phyloP scores from a whole-genome alignment of 2,797 vertebrate species.

The Microhierax caerulescens region DNA sequence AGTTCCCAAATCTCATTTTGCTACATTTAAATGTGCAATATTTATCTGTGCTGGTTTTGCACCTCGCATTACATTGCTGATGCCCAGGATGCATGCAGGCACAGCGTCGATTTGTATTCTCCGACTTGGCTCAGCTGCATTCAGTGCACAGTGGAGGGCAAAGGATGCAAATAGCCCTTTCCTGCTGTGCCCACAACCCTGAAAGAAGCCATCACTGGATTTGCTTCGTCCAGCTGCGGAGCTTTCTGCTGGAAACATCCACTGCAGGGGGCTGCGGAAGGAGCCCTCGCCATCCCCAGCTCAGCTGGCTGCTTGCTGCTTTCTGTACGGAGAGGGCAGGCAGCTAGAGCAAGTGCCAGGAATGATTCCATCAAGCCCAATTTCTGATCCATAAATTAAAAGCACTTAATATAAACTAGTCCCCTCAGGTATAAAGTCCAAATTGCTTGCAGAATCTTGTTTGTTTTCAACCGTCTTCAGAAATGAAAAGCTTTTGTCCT shows the following conservation, averaged over 20 bases:
- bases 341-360: neutral
- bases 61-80: neutral
- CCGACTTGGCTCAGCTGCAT: neutral
- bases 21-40: neutral
- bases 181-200: neutral
- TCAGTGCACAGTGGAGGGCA: neutral
- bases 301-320: neutral
- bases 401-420: neutral
- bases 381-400: neutral
- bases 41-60: fast-evolving
- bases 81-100: neutral
- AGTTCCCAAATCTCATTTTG: neutral
- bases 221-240: neutral
- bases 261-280: neutral
- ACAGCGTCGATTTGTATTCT: fast-evolving
- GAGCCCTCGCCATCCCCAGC: fast-evolving
- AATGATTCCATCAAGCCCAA: neutral
- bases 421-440: neutral
- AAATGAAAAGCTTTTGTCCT: neutral
- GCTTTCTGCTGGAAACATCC: neutral
- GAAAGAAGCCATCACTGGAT: neutral
- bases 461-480: neutral
- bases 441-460: neutral
- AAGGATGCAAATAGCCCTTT: neutral
- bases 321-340: fast-evolving